Evolutionary conservation across 2,113 vertebrate genomes (phyloP).

Genomic region (Anguilla japonica): DNA sequence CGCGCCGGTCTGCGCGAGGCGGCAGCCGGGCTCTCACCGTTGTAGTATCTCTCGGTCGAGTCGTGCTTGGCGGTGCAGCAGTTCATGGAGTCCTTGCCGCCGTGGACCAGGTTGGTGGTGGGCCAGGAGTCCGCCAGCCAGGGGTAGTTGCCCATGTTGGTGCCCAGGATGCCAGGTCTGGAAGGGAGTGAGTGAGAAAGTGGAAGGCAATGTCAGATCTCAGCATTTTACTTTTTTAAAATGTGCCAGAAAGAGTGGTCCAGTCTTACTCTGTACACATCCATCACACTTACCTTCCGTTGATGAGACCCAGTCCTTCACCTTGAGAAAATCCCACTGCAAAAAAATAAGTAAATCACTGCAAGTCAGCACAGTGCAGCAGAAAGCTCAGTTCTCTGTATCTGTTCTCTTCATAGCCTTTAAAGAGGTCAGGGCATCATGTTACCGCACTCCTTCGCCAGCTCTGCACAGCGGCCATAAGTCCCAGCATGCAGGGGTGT

Average conservation of each 20-base stretch:
- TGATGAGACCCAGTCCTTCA: constrained; percentile 69
- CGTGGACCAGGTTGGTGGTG: constrained; percentile 76
- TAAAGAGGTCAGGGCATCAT: no score
- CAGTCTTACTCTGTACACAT: neutral
- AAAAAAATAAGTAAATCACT: constrained; percentile 28
- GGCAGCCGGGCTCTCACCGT: constrained; percentile 73
- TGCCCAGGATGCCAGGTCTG: constrained; percentile 77
- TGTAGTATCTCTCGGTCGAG: constrained; percentile 87
- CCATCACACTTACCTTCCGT: constrained; percentile 75
- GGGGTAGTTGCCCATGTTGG: constrained; percentile 75
- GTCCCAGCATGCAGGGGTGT: neutral
- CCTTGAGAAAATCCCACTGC: constrained; percentile 84
- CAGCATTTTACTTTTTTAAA: neutral
- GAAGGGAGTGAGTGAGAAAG: constrained; percentile 26
- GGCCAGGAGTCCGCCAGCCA: constrained; percentile 93
- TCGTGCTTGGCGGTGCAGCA: constrained; percentile 75
- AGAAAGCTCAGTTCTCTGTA: neutral
- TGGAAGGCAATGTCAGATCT: neutral
- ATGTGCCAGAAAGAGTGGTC: neutral
- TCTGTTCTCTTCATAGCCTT: no score
- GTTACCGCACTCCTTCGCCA: no score
- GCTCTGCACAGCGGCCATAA: no score
- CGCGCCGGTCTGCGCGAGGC: neutral
- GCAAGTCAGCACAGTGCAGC: neutral
- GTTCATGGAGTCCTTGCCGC: constrained; percentile 75